Conservation (phyloP, 2,888 invertebrate genomes). For the Cacoxenus indagator region DNA sequence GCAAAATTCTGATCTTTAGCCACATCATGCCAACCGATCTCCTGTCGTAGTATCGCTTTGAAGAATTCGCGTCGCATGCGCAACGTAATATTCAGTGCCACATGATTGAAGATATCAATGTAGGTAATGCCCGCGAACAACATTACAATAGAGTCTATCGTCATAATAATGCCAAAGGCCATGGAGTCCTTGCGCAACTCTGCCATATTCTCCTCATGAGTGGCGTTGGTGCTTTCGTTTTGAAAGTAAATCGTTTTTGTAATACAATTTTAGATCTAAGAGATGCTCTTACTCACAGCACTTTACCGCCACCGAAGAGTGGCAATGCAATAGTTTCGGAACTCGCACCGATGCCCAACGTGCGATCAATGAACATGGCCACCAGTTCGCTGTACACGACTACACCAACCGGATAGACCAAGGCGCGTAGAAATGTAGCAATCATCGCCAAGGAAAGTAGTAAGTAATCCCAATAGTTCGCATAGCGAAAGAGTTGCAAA, state of each 20-base stretch:
- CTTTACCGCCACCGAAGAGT: conserved; percentile 76
- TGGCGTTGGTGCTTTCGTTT: conserved; percentile 72
- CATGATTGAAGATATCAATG: conserved; percentile 77
- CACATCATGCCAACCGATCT: conserved; percentile 81
- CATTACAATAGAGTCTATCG: conserved; percentile 73
- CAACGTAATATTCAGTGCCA: conserved; percentile 75
- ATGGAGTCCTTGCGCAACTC: conserved; percentile 76
- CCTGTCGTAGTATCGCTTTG: conserved; percentile 77
- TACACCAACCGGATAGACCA: conserved; percentile 76
- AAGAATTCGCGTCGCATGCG: conserved; percentile 76
- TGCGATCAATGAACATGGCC: conserved; percentile 77
- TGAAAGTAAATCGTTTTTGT: not conserved
- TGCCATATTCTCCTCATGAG: conserved; percentile 72
- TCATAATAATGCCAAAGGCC: conserved; percentile 76
- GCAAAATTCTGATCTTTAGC: conserved; percentile 80
- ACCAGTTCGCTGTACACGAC: conserved; percentile 81
- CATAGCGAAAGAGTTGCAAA: conserved; percentile 73
- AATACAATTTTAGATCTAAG: not conserved
- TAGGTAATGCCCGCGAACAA: conserved; percentile 76
- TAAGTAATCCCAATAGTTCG: conserved; percentile 73
- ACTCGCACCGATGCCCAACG: conserved; percentile 74
- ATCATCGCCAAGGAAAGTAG: conserved; percentile 73
- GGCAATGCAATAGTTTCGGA: conserved; percentile 73
- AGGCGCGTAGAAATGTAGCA: conserved; percentile 74
- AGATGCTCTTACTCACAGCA: conserved; percentile 69